Base-by-base conservation (phyloP, 2,113 vertebrate species). In the Plotosus lineatus region DNA sequence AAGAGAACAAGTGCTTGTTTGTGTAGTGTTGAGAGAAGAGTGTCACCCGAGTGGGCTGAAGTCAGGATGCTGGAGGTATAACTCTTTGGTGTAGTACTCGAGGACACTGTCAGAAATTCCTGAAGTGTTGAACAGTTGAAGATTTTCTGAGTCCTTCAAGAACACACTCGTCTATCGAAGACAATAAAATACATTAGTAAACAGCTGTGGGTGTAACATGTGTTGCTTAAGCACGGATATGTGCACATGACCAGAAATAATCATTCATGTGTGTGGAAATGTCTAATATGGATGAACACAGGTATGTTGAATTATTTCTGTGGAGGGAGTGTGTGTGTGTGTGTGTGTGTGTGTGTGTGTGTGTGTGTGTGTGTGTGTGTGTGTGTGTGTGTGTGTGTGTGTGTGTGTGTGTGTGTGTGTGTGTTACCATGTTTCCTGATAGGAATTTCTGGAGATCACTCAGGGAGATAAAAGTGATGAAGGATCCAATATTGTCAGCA, bases 101-200 rank as follows among this genome's bases (percentile, higher is more conserved):
- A 28, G 85, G 6, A 91, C 82, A 55, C 75, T 78, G 44, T 21
- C 1, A 63, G 89, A 5, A 53, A 91, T 72, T 0, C 10, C 58
- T 42, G 78, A 17, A 55, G 28, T 61, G 83, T 77, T 89, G 73
- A 92, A 90, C 77, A 92, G 89, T 69, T 90, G 53, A 84, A 91
- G 85, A 82, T 90, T 90, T 19, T 84, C 84, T 36, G 73, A 77
- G 71, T 92, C 46, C 68, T 75, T 85, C 60, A 87, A 73, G 77
- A 92, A 90, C 6, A 84, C 36, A 0, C 74, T 0, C 15, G 75
- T 58, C 92, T 91, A 77, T 11, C 78, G 36, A 33, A 75, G 3
- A 87, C 80, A 75, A n/a, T n/a, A n/a, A n/a, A n/a, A n/a, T n/a
- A n/a, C n/a, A n/a, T n/a, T n/a, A n/a, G n/a, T n/a, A n/a, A n/a